Evolutionary conservation across 2,113 vertebrate genomes (phyloP).

Genomic region (Phylloscopus whistleri): DNA sequence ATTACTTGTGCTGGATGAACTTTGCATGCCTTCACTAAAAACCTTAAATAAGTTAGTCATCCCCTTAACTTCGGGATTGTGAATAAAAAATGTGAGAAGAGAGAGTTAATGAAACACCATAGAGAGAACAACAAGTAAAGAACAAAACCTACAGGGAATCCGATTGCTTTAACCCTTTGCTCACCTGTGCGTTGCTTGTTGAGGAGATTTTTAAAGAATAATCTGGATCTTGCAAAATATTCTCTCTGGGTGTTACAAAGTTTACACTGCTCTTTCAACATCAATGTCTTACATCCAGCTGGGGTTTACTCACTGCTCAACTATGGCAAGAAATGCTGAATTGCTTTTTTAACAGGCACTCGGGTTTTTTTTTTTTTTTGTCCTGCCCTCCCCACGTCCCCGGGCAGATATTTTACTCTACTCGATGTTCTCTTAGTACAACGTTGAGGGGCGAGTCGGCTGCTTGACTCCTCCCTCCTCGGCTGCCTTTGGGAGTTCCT

Average conservation of each 20-base stretch:
- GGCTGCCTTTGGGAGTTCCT: not conserved
- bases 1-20: not conserved
- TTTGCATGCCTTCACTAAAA: accelerated
- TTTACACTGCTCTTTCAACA: not conserved
- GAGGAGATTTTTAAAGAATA: not conserved
- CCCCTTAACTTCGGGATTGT: not conserved
- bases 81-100: not conserved
- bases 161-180: not conserved
- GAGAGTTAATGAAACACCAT: not conserved
- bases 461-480: not conserved
- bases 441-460: accelerated
- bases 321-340: not conserved
- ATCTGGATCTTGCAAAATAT: not conserved
- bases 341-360: not conserved
- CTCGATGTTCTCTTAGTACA: not conserved
- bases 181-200: not conserved
- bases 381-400: not conserved
- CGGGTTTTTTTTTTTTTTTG: accelerated
- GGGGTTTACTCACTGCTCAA: not conserved
- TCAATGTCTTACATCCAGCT: not conserved
- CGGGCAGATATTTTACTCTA: not conserved
- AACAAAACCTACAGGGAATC: not conserved
- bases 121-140: not conserved
- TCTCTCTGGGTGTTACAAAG: not conserved
- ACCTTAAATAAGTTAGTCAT: not conserved